Evolutionary conservation across 2,888 invertebrate genomes (phyloP), one percentile per base, ranked within the genome.

Genomic region (Pseudococcus longispinus): DNA sequence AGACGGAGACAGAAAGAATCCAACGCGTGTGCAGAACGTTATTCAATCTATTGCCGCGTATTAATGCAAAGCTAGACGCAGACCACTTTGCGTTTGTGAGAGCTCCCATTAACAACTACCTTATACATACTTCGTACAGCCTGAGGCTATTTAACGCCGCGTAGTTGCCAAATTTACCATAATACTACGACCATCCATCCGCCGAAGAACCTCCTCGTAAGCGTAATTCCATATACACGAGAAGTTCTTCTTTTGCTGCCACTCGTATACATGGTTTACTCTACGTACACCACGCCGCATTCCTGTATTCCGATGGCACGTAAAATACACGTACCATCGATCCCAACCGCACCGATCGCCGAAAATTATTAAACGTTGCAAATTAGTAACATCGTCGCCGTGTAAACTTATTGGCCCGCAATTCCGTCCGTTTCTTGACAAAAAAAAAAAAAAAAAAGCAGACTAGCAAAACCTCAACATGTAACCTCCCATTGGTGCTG

Each of bases 91-190:
- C 77, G 77, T 80, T 80, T 80, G 77, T 84, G 80, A 77, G 86
- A 46, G 55, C 86, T 86, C 86, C 77, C 86, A 86, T 86, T 86
- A 86, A 86, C 86, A 86, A 86, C 86, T 86, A 86, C 86, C 86
- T 86, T 86, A 86, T 86, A 86, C 74, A 85, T 85, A 86, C 80
- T 86, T 77, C 32, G 77, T 9, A 51, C 23, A 20, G 84, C 84
- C 65, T n/a, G 6, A 42, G 84, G 77, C 86, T 55, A 44, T 86
- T 46, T 77, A 77, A 74, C 85, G 55, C 77, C 51, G 77, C 86
- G 77, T 77, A 46, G 86, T 86, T 86, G 86, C 86, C 86, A 86
- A 86, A 86, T 80, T 86, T 86, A 86, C 32, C 70, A 70, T 20
- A 70, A 37, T 37, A 37, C 2, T 37, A 37, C 37, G 37, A 37